Percentiles rank a stretch among this genome's conserved stretches.
Evolutionary conservation across 2,113 vertebrate species (phyloP).

Genomic region (Trogon surrucura): DNA sequence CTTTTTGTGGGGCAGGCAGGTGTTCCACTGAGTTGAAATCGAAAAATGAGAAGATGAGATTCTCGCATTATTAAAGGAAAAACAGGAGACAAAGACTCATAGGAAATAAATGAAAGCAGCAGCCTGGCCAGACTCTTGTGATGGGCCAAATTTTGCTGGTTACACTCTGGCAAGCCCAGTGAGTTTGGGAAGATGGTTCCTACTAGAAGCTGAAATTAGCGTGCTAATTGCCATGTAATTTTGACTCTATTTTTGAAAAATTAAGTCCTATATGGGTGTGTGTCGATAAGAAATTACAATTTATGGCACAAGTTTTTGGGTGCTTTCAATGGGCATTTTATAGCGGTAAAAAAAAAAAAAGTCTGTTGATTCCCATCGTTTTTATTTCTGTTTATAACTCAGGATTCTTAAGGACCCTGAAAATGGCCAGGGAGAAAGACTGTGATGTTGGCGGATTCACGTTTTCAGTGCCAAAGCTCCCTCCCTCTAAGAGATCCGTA

Average conservation of each 20-base stretch:
- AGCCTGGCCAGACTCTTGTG: neutral
- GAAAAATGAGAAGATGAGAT: neutral
- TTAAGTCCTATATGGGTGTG: neutral
- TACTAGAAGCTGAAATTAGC: neutral
- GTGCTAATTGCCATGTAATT: neutral
- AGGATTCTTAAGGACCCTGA: neutral
- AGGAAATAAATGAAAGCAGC: conserved; percentile 18
- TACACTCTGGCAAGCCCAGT: neutral
- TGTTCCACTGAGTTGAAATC: conserved; percentile 48
- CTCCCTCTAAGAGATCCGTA: neutral
- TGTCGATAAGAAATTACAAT: neutral
- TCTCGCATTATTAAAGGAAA: conserved; percentile 41
- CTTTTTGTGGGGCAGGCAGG: conserved; percentile 58
- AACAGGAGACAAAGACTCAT: neutral
- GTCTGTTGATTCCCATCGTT: neutral
- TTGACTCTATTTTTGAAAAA: conserved; percentile 22
- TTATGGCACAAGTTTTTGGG: neutral
- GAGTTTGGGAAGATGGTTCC: neutral
- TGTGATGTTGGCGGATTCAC: neutral
- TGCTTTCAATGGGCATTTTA: neutral
- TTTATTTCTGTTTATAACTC: neutral
- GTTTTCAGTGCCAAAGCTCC: neutral
- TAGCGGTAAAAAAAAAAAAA: neutral
- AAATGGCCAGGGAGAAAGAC: neutral
- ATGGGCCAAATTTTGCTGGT: conserved; percentile 16